These are phyloP conservation scores for Geococcyx californianus DNA, from an alignment of 2,113 vertebrate species.

Conservation along the genomic window DNA sequence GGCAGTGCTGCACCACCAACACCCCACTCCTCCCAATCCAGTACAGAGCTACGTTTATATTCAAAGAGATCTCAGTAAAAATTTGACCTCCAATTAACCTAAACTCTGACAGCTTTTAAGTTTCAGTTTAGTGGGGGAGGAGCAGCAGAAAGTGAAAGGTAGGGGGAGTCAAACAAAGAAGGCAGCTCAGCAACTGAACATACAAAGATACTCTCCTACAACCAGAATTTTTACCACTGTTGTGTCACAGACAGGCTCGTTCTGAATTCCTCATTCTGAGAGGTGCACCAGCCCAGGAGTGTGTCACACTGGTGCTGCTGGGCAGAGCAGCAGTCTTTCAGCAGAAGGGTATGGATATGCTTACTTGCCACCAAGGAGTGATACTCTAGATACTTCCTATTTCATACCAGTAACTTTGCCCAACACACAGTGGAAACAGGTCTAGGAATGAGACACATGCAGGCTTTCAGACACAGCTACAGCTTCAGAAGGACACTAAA, in stretches of 20 bases:
- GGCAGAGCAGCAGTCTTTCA: not conserved
- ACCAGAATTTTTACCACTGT: not conserved
- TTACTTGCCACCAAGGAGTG: not conserved
- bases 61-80: not conserved
- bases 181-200: not conserved
- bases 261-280: not conserved
- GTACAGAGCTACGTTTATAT: not conserved
- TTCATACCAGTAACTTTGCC: not conserved
- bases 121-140: not conserved
- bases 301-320: not conserved
- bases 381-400: not conserved
- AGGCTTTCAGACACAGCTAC: not conserved
- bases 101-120: not conserved
- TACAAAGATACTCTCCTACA: not conserved
- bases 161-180: not conserved
- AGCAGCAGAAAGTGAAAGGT: not conserved
- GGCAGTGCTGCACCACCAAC: not conserved
- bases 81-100: not conserved
- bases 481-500: not conserved
- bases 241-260: not conserved
- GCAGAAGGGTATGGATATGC: not conserved
- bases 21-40: not conserved
- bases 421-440: not conserved
- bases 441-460: not conserved
- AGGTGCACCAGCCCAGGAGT: not conserved